Conservation (phyloP, 2,113 vertebrate genomes). For the Heterocephalus glaber region DNA sequence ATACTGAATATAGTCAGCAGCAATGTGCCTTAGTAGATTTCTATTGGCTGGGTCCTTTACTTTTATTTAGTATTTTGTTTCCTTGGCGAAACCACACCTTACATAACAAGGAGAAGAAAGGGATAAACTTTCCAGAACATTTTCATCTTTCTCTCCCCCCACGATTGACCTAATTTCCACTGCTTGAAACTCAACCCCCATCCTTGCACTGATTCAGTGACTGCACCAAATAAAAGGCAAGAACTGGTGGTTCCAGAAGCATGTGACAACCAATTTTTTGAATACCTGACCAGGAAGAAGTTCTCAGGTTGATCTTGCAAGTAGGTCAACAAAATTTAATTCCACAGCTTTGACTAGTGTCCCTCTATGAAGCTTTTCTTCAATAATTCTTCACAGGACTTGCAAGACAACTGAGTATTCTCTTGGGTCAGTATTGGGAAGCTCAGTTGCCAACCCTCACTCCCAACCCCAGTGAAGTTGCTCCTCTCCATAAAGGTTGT, state of each 20-base stretch:
- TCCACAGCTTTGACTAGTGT: neutral
- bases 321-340: slow-evolving; percentile 59
- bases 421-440: neutral
- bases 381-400: neutral
- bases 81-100: slow-evolving; percentile 14
- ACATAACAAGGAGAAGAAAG: slow-evolving; percentile 47
- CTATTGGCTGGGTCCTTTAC: slow-evolving; percentile 20
- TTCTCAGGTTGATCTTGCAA: slow-evolving; percentile 14
- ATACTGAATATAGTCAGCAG: slow-evolving; percentile 49
- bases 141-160: neutral
- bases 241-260: neutral
- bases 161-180: neutral
- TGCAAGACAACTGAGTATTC: neutral
- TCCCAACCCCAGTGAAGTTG: neutral
- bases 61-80: slow-evolving; percentile 49
- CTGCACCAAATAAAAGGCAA: neutral
- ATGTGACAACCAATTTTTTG: neutral
- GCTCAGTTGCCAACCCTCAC: neutral
- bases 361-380: neutral
- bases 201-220: neutral
- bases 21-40: slow-evolving; percentile 25
- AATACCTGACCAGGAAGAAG: slow-evolving; percentile 48
- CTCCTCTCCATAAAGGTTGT: neutral
- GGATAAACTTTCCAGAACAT: slow-evolving; percentile 30
- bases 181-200: neutral